These are phyloP conservation scores for Podiceps cristatus DNA, from an alignment of 2,113 vertebrate genomes.

Conservation along the genomic window DNA sequence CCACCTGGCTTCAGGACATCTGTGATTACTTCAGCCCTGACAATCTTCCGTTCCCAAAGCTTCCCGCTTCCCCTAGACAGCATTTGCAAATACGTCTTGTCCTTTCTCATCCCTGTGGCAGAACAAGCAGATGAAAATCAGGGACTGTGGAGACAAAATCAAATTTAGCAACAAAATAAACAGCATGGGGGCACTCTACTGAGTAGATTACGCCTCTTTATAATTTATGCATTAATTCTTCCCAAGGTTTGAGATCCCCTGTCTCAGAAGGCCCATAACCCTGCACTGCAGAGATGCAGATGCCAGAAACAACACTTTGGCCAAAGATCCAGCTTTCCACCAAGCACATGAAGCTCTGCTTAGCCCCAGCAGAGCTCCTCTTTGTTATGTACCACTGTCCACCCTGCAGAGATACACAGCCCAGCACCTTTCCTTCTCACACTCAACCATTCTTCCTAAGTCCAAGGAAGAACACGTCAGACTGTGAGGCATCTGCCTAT, in stretches of 20 bases:
- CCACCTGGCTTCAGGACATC: background rate
- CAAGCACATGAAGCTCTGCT: background rate
- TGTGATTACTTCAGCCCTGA: background rate
- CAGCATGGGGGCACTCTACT: slow-evolving; percentile 40
- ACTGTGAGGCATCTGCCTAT: slow-evolving; percentile 12
- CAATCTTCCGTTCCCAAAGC: background rate
- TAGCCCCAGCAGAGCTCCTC: background rate
- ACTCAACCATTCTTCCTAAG: background rate
- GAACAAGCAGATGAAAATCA: slow-evolving; percentile 20
- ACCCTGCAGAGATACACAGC: background rate
- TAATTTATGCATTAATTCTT: slow-evolving; percentile 52
- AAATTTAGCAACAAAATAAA: slow-evolving; percentile 53
- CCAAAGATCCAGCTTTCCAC: background rate
- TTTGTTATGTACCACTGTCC: background rate
- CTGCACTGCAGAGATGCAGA: slow-evolving; percentile 13
- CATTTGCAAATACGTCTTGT: background rate
- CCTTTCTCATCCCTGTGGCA: background rate
- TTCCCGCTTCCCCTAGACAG: background rate
- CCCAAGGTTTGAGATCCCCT: background rate
- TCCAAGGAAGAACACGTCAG: background rate
- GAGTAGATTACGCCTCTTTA: slow-evolving; percentile 12
- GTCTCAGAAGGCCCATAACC: background rate
- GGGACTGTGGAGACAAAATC: slow-evolving; percentile 34
- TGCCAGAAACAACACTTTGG: background rate
- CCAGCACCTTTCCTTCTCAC: background rate